Evolutionary conservation across 2,797 vertebrate species (phyloP).

Genomic region (Heliangelus exortis): DNA sequence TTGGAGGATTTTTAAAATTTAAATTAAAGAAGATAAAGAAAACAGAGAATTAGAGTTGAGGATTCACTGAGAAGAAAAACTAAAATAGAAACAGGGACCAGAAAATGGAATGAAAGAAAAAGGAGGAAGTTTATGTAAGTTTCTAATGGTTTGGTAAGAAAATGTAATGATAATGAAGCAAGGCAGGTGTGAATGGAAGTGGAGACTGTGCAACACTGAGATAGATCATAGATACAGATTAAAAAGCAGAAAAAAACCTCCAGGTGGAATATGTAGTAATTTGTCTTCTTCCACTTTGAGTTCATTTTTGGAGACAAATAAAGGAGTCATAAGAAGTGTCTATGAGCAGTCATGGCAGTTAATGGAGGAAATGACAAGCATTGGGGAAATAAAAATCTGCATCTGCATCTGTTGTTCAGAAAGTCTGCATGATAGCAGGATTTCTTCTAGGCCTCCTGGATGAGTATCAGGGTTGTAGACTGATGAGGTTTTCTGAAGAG

Average conservation of each 20-base stretch:
- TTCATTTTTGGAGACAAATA: neutral
- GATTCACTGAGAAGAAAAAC: neutral
- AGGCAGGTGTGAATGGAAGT: neutral
- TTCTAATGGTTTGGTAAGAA: neutral
- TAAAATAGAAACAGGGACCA: neutral
- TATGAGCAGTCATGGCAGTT: neutral
- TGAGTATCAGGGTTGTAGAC: neutral
- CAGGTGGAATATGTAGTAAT: neutral
- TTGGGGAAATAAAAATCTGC: neutral
- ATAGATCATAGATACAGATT: neutral
- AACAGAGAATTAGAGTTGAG: neutral
- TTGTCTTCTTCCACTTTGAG: neutral
- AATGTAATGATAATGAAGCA: neutral
- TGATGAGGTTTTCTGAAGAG: neutral
- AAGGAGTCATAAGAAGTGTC: neutral
- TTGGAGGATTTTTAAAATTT: neutral
- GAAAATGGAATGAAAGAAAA: neutral
- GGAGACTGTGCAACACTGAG: neutral
- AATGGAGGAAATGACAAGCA: neutral
- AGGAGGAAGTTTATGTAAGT: neutral
- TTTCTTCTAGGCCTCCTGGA: neutral
- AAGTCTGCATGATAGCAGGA: neutral
- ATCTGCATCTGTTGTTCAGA: neutral
- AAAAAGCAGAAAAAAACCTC: neutral
- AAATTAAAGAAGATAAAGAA: neutral